Base-by-base conservation (phyloP, 2,113 vertebrate genomes). In the Prunella fulvescens region DNA sequence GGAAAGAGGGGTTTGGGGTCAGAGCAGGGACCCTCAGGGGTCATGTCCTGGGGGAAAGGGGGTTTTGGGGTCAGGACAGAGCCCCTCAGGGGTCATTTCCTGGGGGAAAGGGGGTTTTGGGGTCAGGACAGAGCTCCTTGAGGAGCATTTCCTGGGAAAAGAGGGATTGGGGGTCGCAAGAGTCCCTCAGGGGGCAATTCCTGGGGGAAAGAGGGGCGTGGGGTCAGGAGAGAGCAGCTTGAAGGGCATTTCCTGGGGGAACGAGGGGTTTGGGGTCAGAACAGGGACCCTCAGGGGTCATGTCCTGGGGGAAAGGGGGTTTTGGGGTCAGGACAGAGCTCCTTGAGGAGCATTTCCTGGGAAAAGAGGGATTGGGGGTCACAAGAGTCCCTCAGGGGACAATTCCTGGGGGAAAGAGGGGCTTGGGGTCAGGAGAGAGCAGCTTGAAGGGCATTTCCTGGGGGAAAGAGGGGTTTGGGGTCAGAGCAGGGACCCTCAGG, bases 401-500 rank as follows among this genome's bases (percentile, higher is more conserved):
- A 10, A 26, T 2, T 53, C 39, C 39, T 54, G 76, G 47, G 19
- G 19, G 7, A 19, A 42, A 40, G 4, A 19, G 15, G 45, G 64
- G 4, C 4, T 14, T 7, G 26, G 60, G 39, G 6, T 28, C 8
- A 28, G 24, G 6, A 1, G 3, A 9, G 19, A 29, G 18, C 3
- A 5, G 6, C 16, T 53, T 17, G 18, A 2, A 17, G 24, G 5
- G 1, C 3, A 3, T 42, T 3, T 45, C 33, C 20, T 19, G n/a
- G 47, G 47, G 16, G 4, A 19, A 44, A 42, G 4, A 19, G 28
- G n/a, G n/a, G 3, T 5, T 15, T 11, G 28, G 61, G 61, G 7
- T 29, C 9, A 29, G 8, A 1, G 1, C 3, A 12, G 39, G 20
- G 39, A 3, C 15, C 6, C 28, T 18, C 18, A 2, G 7, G 16